Percentiles rank a stretch among this genome's conserved stretches.
Conservation (phyloP, 2,113 vertebrate species). For the Plotosus lineatus region DNA sequence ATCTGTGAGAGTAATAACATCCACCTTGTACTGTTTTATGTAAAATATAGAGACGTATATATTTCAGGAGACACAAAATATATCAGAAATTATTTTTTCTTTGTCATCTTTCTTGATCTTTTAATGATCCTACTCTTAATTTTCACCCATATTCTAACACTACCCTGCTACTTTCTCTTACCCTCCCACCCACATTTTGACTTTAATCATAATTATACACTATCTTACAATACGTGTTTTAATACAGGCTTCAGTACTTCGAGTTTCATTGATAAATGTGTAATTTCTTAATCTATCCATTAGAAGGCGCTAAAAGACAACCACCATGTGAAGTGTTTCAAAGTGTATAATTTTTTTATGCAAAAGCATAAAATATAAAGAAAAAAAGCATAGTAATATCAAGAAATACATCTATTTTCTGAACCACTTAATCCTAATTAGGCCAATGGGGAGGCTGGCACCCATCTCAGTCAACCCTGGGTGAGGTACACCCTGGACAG, state of each 20-base stretch:
- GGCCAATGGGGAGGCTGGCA: no score
- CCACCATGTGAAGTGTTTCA: background rate
- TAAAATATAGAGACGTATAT: no score
- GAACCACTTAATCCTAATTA: no score
- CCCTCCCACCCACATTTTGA: background rate
- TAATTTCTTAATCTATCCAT: background rate
- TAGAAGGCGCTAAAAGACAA: conserved; percentile 11
- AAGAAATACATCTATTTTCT: no score
- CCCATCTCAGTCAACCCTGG: no score
- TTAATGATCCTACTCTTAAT: background rate
- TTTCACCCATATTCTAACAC: background rate
- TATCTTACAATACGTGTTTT: background rate
- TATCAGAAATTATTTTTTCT: background rate
- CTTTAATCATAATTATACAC: background rate
- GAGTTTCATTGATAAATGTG: background rate
- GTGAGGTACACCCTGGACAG: no score
- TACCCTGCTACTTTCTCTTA: background rate
- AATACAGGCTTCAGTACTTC: background rate
- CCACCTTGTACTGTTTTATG: background rate
- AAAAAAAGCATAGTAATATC: no score
- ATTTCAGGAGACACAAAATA: background rate
- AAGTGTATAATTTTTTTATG: background rate
- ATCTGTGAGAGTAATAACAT: no score
- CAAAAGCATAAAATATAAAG: no score
- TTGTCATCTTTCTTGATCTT: background rate